These are phyloP conservation scores for Sylvietta virens DNA, from an alignment of 2,113 vertebrate species.

Conservation along the genomic window DNA sequence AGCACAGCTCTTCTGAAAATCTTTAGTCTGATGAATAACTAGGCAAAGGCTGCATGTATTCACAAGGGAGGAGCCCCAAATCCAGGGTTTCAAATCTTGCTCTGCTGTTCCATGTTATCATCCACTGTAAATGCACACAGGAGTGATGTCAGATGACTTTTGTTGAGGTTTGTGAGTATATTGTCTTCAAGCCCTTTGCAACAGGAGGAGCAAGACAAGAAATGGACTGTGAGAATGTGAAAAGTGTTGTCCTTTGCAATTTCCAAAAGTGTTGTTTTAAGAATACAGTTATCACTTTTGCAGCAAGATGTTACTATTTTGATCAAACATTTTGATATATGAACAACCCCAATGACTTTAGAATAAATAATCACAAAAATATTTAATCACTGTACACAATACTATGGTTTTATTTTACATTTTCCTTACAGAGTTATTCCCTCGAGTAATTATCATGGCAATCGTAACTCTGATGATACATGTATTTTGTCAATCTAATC, in stretches of 20 bases:
- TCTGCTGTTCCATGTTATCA: background rate
- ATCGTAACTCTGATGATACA: slow-evolving; percentile 36
- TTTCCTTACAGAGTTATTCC: background rate
- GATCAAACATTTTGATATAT: background rate
- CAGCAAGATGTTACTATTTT: background rate
- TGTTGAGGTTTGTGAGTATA: background rate
- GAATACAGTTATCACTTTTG: background rate
- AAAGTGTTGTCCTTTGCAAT: background rate
- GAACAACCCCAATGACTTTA: background rate
- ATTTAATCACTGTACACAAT: background rate
- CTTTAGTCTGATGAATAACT: slow-evolving; percentile 37
- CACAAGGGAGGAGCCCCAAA: background rate
- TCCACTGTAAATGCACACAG: background rate
- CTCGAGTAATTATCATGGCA: slow-evolving; percentile 21
- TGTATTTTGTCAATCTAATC: background rate
- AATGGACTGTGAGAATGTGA: background rate
- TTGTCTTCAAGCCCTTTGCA: background rate
- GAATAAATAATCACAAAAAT: slow-evolving; percentile 1
- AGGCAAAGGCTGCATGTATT: background rate
- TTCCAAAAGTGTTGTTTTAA: background rate
- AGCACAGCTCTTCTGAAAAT: slow-evolving; percentile 36
- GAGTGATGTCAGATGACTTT: background rate
- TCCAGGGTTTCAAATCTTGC: background rate
- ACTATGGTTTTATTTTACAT: background rate
- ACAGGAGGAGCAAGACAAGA: background rate